phyloP scores from a whole-genome alignment of 2,797 vertebrate genomes.

The Champsocephalus esox region DNA sequence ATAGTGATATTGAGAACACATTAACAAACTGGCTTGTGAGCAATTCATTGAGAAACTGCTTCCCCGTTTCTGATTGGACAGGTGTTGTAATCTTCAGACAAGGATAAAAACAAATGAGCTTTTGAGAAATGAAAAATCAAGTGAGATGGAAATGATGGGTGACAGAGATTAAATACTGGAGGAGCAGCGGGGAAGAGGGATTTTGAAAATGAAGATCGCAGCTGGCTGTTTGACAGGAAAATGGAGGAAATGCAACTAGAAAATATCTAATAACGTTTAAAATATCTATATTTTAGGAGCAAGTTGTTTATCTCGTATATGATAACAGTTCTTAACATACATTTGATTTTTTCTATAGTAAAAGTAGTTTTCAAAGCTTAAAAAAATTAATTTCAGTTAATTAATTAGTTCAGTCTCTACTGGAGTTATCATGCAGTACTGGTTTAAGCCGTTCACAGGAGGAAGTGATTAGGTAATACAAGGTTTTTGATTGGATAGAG shows the following conservation, averaged over 20 bases:
- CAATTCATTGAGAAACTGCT: slow-evolving; percentile 6
- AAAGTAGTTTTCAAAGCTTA: background rate
- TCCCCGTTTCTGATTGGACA: slow-evolving; percentile 4
- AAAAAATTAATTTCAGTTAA: background rate
- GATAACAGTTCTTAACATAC: too few species aligned
- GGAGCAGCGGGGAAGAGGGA: slow-evolving; percentile 3
- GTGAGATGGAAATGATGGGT: slow-evolving; percentile 21
- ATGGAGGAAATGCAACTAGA: background rate
- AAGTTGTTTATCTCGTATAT: background rate
- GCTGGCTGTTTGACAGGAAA: slow-evolving; percentile 2
- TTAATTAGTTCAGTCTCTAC: slow-evolving; percentile 9
- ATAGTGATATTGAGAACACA: background rate
- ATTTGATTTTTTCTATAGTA: background rate
- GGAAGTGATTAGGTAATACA: slow-evolving; percentile 29
- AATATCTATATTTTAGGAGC: background rate
- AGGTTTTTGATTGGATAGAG: slow-evolving; percentile 42
- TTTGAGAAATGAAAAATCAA: slow-evolving; percentile 51
- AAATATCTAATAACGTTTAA: slow-evolving; percentile 19
- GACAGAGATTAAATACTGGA: slow-evolving; percentile 11
- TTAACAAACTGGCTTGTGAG: slow-evolving; percentile 5
- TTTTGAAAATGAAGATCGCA: slow-evolving; percentile 8
- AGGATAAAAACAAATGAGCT: background rate
- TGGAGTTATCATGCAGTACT: slow-evolving; percentile 44
- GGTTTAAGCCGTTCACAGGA: slow-evolving; percentile 8
- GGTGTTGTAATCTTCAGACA: slow-evolving; percentile 4